phyloP scores from a whole-genome alignment of 2,888 invertebrate species.

The Dolomedes plantarius region DNA sequence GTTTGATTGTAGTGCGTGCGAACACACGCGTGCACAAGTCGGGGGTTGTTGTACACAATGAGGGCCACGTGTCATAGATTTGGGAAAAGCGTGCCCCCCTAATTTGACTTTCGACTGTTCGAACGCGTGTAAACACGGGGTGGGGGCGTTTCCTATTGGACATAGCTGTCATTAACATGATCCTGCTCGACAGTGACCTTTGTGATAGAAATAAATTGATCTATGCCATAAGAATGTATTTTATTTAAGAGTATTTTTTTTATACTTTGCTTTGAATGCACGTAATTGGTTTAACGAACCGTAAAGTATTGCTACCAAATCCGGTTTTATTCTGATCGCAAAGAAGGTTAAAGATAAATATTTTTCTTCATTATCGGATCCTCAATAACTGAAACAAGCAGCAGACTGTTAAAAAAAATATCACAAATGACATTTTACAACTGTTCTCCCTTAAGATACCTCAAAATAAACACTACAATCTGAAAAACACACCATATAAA shows the following conservation, averaged over 20 bases:
- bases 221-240: not conserved
- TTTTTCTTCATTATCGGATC: too few species aligned
- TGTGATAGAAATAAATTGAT: not conserved
- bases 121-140: not conserved
- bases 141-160: not conserved
- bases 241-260: not conserved
- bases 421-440: too few species aligned
- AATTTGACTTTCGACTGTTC: conserved; percentile 5
- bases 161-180: conserved; percentile 2
- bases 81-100: conserved; percentile 29
- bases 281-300: not conserved
- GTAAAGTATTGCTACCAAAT: not conserved
- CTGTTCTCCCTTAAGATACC: too few species aligned
- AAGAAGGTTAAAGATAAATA: too few species aligned
- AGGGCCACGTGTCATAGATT: conserved; percentile 47
- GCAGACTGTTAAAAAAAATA: too few species aligned
- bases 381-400: too few species aligned
- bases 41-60: conserved; percentile 32
- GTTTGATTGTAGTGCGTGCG: conserved; percentile 14
- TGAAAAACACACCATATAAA: too few species aligned
- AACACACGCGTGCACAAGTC: not conserved
- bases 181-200: not conserved
- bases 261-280: not conserved
- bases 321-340: too few species aligned
- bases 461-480: too few species aligned